Evolutionary conservation across 2,797 vertebrate species (phyloP).

Genomic region (Phalloptychus januarius): DNA sequence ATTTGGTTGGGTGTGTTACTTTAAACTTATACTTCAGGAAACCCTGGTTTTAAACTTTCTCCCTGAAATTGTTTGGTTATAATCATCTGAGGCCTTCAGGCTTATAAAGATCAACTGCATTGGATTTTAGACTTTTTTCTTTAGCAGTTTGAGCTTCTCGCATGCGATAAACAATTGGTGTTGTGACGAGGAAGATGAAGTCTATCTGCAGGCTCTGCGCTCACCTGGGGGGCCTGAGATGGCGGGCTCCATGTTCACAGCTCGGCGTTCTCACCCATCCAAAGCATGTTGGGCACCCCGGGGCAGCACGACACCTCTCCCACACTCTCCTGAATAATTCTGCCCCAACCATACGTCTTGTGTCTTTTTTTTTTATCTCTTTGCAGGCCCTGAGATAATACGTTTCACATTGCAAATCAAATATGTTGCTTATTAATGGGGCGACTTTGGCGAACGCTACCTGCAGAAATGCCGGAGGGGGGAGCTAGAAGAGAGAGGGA

Average conservation of each 20-base stretch:
- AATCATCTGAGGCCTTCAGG: too few relatives aligned
- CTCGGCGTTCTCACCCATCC: constrained; percentile 76
- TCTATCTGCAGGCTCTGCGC: constrained; percentile 60
- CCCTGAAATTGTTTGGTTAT: too few relatives aligned
- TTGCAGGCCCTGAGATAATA: constrained; percentile 62
- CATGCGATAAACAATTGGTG: constrained; percentile 49
- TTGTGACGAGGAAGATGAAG: constrained; percentile 57
- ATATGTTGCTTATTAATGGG: constrained; percentile 87
- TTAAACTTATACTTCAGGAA: too few relatives aligned
- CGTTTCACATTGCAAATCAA: constrained; percentile 77
- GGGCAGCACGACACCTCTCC: constrained; percentile 78
- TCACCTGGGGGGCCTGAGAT: constrained; percentile 63
- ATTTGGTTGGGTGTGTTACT: too few relatives aligned
- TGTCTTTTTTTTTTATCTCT: constrained; percentile 27
- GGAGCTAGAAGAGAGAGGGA: constrained; percentile 54
- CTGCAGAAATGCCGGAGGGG: constrained; percentile 77
- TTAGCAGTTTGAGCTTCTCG: constrained; percentile 17
- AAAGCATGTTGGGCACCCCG: constrained; percentile 71
- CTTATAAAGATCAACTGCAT: too few relatives aligned
- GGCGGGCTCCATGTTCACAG: constrained; percentile 62
- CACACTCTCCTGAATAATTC: constrained; percentile 74
- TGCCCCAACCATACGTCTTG: constrained; percentile 64
- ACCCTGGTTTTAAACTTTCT: too few relatives aligned
- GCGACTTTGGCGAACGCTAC: constrained; percentile 77
- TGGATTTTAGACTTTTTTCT: neutral